Conservation (phyloP, 2,888 invertebrate species). For the Cataglyphis altisquamis region DNA sequence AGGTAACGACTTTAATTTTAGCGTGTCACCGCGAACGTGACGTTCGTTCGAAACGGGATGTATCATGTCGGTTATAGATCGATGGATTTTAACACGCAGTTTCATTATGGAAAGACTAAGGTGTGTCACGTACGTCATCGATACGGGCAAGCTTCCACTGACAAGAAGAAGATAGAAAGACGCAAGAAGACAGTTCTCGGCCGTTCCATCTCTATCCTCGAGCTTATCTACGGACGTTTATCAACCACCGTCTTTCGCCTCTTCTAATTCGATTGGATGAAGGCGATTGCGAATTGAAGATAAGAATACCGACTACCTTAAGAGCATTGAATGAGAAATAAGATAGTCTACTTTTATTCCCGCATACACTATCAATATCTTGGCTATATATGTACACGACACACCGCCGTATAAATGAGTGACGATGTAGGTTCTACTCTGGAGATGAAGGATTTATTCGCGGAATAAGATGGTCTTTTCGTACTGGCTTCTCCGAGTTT, state of each 20-base stretch:
- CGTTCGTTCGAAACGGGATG: slow-evolving; percentile 16
- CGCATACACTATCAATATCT: slow-evolving; percentile 59
- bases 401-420: slow-evolving; percentile 63
- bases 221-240: slow-evolving; percentile 64
- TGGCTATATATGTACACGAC: slow-evolving; percentile 27
- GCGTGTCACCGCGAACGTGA: slow-evolving; percentile 26
- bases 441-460: slow-evolving; percentile 72
- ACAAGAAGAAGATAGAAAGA: slow-evolving; percentile 20
- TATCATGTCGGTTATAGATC: slow-evolving; percentile 33
- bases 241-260: slow-evolving; percentile 35
- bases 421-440: slow-evolving; percentile 69
- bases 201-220: slow-evolving; percentile 52
- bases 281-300: slow-evolving; percentile 24
- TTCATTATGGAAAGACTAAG: slow-evolving; percentile 49
- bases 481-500: background rate
- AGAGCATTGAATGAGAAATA: slow-evolving; percentile 84
- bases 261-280: slow-evolving; percentile 70
- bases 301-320: slow-evolving; percentile 59
- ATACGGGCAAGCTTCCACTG: slow-evolving; percentile 26
- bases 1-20: slow-evolving; percentile 32
- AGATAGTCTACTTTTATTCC: slow-evolving; percentile 75
- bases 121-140: slow-evolving; percentile 42
- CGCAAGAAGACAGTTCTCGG: slow-evolving; percentile 45
- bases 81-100: slow-evolving; percentile 27
- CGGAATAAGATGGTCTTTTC: slow-evolving; percentile 49